Percentiles rank a stretch among this genome's conserved stretches.
Evolutionary conservation across 2,113 vertebrate species (phyloP).

Genomic region (Pelodiscus sinensis): DNA sequence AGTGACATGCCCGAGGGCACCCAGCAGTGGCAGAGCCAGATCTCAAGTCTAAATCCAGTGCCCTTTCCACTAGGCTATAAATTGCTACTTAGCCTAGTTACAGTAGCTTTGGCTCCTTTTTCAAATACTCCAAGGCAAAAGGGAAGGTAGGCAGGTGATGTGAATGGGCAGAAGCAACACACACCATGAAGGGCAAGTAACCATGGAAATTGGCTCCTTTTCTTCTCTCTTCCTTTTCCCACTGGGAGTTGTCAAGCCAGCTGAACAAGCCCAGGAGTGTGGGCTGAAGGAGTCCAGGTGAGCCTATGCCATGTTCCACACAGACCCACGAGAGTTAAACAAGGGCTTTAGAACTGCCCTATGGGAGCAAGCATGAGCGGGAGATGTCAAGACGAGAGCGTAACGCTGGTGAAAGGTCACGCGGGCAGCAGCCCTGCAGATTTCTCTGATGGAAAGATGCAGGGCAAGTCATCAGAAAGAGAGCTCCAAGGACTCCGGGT

Average conservation of each 20-base stretch:
- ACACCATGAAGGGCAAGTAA: background rate
- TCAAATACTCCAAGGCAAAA: background rate
- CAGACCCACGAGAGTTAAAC: background rate
- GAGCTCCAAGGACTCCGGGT: background rate
- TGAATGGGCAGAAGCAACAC: background rate
- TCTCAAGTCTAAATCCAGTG: background rate
- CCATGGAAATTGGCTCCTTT: background rate
- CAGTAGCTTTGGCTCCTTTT: background rate
- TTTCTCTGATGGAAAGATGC: background rate
- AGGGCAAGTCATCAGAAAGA: background rate
- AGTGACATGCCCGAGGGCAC: background rate
- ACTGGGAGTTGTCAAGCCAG: background rate
- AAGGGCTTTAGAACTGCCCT: background rate
- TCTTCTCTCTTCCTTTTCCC: background rate
- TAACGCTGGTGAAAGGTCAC: background rate
- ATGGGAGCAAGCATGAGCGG: background rate
- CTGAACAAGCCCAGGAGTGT: background rate
- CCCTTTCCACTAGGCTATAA: background rate
- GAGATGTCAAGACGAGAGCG: rapidly evolving
- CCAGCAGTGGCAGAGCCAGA: background rate
- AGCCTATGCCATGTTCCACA: background rate
- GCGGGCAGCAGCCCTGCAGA: background rate
- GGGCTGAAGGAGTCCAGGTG: background rate
- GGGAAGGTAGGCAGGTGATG: background rate
- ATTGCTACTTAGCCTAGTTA: background rate